Percentiles rank a stretch among this genome's conserved stretches.
Evolutionary conservation across 2,797 vertebrate genomes (phyloP).

Genomic region (Neoniphon sammara): DNA sequence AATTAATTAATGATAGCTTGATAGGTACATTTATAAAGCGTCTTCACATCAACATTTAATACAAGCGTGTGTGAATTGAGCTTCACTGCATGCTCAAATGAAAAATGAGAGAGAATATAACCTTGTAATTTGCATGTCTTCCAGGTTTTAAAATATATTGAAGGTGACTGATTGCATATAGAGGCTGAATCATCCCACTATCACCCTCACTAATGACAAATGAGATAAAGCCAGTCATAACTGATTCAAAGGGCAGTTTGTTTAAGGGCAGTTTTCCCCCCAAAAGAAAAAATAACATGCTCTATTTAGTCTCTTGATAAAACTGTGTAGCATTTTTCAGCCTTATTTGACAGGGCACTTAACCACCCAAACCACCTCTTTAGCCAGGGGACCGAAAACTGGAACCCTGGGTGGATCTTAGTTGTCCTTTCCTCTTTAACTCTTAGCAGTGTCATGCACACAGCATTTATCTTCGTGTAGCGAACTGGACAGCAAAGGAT

Average conservation of each 20-base stretch:
- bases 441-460: conserved; percentile 43
- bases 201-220: conserved; percentile 35
- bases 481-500: conserved; percentile 52
- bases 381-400: conserved; percentile 20
- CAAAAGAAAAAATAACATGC: not conserved
- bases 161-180: conserved; percentile 50
- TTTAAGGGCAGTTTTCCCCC: conserved; percentile 13
- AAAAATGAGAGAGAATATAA: conserved; percentile 47
- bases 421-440: conserved; percentile 46
- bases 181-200: conserved; percentile 10
- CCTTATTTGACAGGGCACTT: conserved; percentile 47
- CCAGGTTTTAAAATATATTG: conserved; percentile 37
- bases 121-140: conserved; percentile 57
- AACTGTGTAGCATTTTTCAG: conserved; percentile 38
- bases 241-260: conserved; percentile 37
- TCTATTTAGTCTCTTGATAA: conserved; percentile 16
- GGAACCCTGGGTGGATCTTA: conserved; percentile 34
- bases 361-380: conserved; percentile 15
- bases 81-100: conserved; percentile 40
- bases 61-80: conserved; percentile 50
- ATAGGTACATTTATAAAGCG: conserved; percentile 21
- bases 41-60: conserved; percentile 38
- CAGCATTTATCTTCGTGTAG: conserved; percentile 63
- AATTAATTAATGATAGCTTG: conserved; percentile 30
- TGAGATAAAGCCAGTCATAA: conserved; percentile 23